These are phyloP conservation scores for Keiferia lycopersicella DNA, from an alignment of 2,888 invertebrate species.

Conservation along the genomic window DNA sequence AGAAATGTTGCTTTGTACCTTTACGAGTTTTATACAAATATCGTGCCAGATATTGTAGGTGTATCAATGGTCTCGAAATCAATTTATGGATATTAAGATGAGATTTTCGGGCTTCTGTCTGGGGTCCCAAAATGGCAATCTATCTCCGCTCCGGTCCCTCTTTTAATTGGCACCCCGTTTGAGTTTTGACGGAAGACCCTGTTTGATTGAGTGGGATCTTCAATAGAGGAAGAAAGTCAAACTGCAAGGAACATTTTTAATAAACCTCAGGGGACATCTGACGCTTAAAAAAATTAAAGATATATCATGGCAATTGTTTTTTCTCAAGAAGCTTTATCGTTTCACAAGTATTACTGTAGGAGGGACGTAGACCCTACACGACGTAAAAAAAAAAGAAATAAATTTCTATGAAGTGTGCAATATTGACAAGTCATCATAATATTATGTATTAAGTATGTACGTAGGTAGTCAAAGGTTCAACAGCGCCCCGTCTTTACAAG, in stretches of 20 bases:
- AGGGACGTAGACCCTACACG: too few relatives aligned
- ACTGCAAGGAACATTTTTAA: slow-evolving; percentile 19
- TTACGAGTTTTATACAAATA: too few relatives aligned
- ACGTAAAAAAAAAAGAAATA: too few relatives aligned
- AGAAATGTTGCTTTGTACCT: too few relatives aligned
- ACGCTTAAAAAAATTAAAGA: not conserved
- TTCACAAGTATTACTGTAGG: too few relatives aligned
- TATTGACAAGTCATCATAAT: too few relatives aligned
- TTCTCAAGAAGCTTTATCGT: not conserved
- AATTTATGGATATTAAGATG: not conserved
- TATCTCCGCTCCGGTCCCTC: not conserved
- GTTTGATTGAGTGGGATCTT: not conserved
- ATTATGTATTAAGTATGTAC: too few relatives aligned
- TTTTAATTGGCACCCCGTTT: slow-evolving; percentile 3
- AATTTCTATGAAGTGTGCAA: too few relatives aligned
- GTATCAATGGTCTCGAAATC: not conserved
- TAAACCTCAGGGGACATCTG: slow-evolving; percentile 14
- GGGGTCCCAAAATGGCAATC: not conserved
- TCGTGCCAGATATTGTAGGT: too few relatives aligned
- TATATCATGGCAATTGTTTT: not conserved
- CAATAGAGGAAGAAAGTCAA: slow-evolving; percentile 20
- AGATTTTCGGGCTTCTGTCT: not conserved
- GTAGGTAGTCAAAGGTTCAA: too few relatives aligned
- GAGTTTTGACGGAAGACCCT: slow-evolving; percentile 19
- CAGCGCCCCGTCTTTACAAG: too few relatives aligned